Percentiles rank a stretch among this genome's conserved stretches.
phyloP scores from a whole-genome alignment of 2,797 vertebrate species.

The Spondyliosoma cantharus region DNA sequence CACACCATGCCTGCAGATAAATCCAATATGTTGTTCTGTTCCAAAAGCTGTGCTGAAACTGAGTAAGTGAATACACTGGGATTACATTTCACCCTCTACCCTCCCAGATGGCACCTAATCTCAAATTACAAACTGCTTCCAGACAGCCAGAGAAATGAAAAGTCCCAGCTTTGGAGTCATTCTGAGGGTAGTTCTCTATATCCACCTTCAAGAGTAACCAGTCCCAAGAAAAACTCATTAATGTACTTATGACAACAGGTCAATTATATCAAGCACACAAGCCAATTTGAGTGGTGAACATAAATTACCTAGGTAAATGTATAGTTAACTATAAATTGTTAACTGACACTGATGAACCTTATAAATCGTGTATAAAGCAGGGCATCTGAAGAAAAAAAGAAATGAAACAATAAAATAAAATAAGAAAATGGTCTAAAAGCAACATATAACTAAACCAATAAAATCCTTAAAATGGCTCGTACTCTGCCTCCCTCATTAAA shows the following conservation, averaged over 20 bases:
- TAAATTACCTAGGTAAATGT: too few species aligned
- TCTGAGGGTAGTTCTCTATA: background rate
- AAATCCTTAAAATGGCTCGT: too few species aligned
- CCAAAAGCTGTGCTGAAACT: slow-evolving; percentile 54
- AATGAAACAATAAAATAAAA: too few species aligned
- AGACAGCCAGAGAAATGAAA: slow-evolving; percentile 40
- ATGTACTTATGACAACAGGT: slow-evolving; percentile 21
- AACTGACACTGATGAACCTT: too few species aligned
- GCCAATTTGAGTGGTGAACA: background rate
- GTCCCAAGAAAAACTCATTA: background rate
- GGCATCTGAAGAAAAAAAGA: too few species aligned
- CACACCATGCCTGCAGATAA: slow-evolving; percentile 63
- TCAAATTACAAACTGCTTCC: slow-evolving; percentile 65
- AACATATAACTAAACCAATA: too few species aligned
- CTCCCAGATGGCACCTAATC: slow-evolving; percentile 68
- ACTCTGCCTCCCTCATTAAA: too few species aligned
- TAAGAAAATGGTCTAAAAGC: too few species aligned
- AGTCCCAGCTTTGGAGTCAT: background rate
- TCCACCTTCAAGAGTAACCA: background rate
- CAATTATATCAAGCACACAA: slow-evolving; percentile 3
- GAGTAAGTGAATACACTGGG: slow-evolving; percentile 56
- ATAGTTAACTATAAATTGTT: too few species aligned
- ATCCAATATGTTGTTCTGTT: slow-evolving; percentile 66
- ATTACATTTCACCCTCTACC: slow-evolving; percentile 64
- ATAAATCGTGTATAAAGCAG: too few species aligned